These are phyloP conservation scores for Drosophila cognata DNA, from an alignment of 2,888 invertebrate species.

Conservation along the genomic window DNA sequence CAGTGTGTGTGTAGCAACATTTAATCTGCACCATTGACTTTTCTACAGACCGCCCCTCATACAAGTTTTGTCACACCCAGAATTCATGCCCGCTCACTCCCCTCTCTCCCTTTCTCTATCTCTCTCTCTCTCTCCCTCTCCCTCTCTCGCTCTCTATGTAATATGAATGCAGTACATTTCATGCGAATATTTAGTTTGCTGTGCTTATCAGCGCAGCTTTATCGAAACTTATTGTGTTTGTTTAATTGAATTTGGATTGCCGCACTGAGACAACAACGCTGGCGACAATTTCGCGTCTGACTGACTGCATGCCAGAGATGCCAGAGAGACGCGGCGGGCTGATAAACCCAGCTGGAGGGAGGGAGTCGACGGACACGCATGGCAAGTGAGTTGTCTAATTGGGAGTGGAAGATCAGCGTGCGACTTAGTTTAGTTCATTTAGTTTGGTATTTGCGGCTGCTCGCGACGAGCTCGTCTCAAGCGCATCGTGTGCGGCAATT, in stretches of 20 bases:
- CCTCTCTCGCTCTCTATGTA: background rate
- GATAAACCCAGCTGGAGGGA: constrained; percentile 52
- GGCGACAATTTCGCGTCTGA: constrained; percentile 77
- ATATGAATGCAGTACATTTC: constrained; percentile 63
- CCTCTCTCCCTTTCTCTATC: constrained; percentile 1
- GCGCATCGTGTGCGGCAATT: constrained; percentile 61
- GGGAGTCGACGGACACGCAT: constrained; percentile 1
- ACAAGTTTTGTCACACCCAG: constrained; percentile 46
- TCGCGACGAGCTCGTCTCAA: background rate
- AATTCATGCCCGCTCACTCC: constrained; percentile 16
- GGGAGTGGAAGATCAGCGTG: constrained; percentile 74
- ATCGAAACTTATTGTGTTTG: constrained; percentile 85
- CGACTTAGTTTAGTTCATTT: constrained; percentile 79
- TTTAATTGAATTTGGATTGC: constrained; percentile 85
- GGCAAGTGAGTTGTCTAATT: constrained; percentile 66
- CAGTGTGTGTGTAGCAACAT: constrained; percentile 59
- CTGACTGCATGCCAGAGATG: constrained; percentile 39
- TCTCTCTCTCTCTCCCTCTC: background rate
- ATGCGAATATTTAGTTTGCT: constrained; percentile 82
- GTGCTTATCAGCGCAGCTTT: constrained; percentile 82
- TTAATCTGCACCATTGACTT: constrained; percentile 83
- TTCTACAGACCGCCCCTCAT: constrained; percentile 55
- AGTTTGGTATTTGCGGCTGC: constrained; percentile 50
- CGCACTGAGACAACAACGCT: constrained; percentile 42
- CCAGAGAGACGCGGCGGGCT: constrained; percentile 25